These are phyloP conservation scores for Pachyrhynchus sulphureomaculatus DNA, from an alignment of 1,140 invertebrate species.

Conservation along the genomic window DNA sequence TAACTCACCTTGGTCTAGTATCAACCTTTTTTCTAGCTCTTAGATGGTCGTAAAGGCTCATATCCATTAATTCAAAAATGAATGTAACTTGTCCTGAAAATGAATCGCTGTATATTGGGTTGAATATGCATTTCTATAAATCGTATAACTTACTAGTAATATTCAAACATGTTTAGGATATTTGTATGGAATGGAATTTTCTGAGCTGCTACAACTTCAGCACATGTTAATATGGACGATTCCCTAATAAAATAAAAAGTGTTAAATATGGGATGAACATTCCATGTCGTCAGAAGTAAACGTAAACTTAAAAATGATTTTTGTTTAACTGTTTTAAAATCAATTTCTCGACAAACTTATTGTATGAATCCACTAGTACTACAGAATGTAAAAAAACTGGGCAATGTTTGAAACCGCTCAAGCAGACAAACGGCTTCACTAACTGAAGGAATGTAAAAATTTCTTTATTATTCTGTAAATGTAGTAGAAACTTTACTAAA, in stretches of 20 bases:
- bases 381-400: no score
- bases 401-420: no score
- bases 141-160: constrained; percentile 59
- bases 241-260: constrained; percentile 49
- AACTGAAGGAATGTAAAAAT: no score
- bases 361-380: no score
- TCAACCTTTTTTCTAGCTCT: constrained; percentile 9
- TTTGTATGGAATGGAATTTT: constrained; percentile 62
- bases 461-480: no score
- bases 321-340: no score
- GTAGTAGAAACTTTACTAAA: no score
- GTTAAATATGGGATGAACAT: not conserved
- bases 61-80: constrained; percentile 70
- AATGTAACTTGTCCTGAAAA: constrained; percentile 59
- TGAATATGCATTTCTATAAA: constrained; percentile 25
- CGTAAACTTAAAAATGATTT: not conserved
- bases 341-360: no score
- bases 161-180: constrained; percentile 63
- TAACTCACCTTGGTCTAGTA: not conserved
- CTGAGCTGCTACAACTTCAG: constrained; percentile 63
- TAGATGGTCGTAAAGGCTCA: constrained; percentile 69
- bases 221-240: constrained; percentile 59
- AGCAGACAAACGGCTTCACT: no score
- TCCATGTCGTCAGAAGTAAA: not conserved
- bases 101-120: constrained; percentile 53